Conservation (phyloP, 2,888 invertebrate genomes). For the Lobophora halterata region DNA sequence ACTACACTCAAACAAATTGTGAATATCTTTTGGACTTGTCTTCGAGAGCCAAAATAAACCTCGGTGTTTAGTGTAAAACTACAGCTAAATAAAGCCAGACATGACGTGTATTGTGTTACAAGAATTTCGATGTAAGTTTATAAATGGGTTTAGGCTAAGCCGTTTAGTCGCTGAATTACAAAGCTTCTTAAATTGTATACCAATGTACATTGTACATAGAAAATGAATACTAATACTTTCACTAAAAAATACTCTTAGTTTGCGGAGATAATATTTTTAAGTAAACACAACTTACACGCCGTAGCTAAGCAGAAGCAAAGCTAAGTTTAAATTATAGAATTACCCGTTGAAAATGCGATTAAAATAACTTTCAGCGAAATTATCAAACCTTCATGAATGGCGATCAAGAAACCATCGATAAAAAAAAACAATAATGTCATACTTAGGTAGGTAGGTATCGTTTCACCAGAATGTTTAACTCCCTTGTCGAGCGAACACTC, state of each 20-base stretch:
- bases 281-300: too few species aligned
- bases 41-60: conserved; percentile 47
- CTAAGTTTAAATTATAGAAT: too few species aligned
- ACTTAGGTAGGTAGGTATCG: conserved; percentile 5
- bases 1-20: conserved; percentile 46
- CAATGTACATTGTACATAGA: conserved; percentile 9
- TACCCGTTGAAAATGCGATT: too few species aligned
- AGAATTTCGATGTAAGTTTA: conserved; percentile 41
- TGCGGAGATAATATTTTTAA: too few species aligned
- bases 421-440: too few species aligned
- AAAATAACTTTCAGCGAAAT: too few species aligned
- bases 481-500: too few species aligned
- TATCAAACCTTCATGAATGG: too few species aligned
- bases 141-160: conserved; percentile 42
- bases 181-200: conserved; percentile 16
- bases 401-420: too few species aligned
- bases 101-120: conserved; percentile 40
- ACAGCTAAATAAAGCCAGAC: conserved; percentile 43
- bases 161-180: conserved; percentile 28
- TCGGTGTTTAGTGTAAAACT: conserved; percentile 48
- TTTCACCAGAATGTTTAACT: too few species aligned
- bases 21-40: conserved; percentile 37
- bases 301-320: too few species aligned
- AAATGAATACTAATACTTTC: background rate
- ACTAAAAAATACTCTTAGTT: too few species aligned